phyloP scores from a whole-genome alignment of 2,888 invertebrate genomes.

The Phytoseiulus persimilis region DNA sequence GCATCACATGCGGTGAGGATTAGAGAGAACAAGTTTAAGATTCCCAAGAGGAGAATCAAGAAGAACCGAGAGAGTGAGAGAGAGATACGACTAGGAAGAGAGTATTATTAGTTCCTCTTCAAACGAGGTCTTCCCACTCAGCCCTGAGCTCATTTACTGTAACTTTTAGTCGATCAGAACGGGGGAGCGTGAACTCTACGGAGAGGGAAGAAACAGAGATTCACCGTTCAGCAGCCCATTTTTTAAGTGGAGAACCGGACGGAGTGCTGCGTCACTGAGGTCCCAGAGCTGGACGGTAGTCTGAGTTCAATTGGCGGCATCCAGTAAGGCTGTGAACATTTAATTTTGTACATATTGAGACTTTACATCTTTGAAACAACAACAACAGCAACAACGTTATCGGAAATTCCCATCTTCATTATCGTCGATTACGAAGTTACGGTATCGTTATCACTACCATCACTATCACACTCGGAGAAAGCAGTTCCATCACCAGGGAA shows the following conservation, averaged over 20 bases:
- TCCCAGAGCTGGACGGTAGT: background rate
- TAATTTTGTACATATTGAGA: background rate
- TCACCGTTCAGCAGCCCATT: no score
- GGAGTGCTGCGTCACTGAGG: background rate
- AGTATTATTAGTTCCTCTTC: background rate
- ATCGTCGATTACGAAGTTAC: background rate
- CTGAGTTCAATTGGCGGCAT: background rate
- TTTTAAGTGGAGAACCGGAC: background rate
- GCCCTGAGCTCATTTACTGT: background rate
- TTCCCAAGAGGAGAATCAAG: background rate
- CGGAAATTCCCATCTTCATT: background rate
- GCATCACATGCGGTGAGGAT: background rate
- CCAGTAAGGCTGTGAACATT: background rate
- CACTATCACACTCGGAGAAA: background rate
- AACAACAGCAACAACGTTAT: background rate
- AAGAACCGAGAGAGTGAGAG: background rate
- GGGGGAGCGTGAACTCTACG: background rate
- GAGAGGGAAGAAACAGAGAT: no score
- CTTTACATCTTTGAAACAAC: background rate
- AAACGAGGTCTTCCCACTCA: background rate
- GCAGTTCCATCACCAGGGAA: background rate
- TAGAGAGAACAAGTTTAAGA: background rate
- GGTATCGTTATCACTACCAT: background rate
- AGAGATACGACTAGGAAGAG: background rate
- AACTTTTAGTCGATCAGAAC: background rate